Evolutionary conservation across 2,888 invertebrate genomes (phyloP), one percentile per base, ranked within the genome.

Genomic region (Papilio demoleus): DNA sequence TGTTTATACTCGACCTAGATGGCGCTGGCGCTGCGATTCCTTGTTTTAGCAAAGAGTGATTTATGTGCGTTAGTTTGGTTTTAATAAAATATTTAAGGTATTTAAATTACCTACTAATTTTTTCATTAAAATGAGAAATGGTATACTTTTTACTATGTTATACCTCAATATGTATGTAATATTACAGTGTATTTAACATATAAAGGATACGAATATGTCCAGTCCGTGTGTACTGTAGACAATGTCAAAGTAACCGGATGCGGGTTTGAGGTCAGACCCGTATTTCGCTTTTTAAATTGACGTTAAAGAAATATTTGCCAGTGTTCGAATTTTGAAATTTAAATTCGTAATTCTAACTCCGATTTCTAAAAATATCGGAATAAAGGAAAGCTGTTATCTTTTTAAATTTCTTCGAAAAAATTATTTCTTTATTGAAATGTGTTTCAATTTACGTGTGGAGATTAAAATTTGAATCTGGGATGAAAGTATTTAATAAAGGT

Each of bases 1-100:
- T 53, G 66, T 42, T 67, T 62, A 67, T 42, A 40, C 67, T 61
- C 50, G 19, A 24, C 45, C 17, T 36, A 22, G 58, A 31, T 45
- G 45, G 27, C 31, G 59, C 45, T 34, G 31, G 31, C 31, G 31
- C 31, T 31, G 6, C 38, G 36, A 60, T 60, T 59, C 12, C 42
- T 50, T 36, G 36, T 36, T 45, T 66, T 59, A 45, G 38, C 40
- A 56, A 3, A 12, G 60, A 40, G 50, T 40, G 27, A 63, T 64
- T 36, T 64, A 53, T 40, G 64, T 17, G 53, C 53, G 31, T 27
- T 24, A n/a, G n/a, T n/a, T n/a, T n/a, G n/a, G n/a, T n/a, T n/a
- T n/a, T n/a, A n/a, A n/a, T n/a, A n/a, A n/a, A n/a, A n/a, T n/a
- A n/a, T n/a, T n/a, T n/a, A n/a, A n/a, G n/a, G n/a, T n/a, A n/a